phyloP scores from a whole-genome alignment of 2,113 vertebrate species.

The Cryptotis parvus region DNA sequence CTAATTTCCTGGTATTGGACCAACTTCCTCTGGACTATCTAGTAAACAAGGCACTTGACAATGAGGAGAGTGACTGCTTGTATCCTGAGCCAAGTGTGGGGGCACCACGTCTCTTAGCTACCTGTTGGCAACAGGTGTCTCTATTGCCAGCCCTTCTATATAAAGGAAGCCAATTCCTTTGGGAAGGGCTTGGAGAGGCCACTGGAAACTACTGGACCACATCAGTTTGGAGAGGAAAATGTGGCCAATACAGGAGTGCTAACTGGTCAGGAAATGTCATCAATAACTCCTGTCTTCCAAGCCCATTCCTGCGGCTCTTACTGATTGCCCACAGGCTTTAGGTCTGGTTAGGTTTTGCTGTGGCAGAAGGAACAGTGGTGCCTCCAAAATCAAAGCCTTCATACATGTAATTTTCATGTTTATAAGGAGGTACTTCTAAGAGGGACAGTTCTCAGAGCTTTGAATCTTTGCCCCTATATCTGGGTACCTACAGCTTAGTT shows the following conservation, averaged over 20 bases:
- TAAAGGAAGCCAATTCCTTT: too few relatives aligned
- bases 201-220: neutral
- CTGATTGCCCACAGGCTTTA: neutral
- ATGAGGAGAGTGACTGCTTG: neutral
- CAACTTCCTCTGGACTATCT: neutral
- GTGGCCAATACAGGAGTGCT: neutral
- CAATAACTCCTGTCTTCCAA: slow-evolving; percentile 9
- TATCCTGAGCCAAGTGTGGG: neutral
- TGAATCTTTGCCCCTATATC: neutral
- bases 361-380: neutral
- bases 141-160: slow-evolving; percentile 20
- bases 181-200: neutral
- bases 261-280: neutral
- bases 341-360: neutral
- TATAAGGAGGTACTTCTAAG: neutral
- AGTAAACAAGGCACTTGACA: slow-evolving; percentile 1
- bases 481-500: neutral
- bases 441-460: neutral
- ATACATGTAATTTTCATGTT: neutral
- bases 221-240: neutral
- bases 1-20: neutral
- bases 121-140: slow-evolving; percentile 39
- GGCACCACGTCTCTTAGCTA: neutral
- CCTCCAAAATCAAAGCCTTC: neutral
- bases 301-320: neutral